Evolutionary conservation across 2,113 vertebrate genomes (phyloP).

Genomic region (Anarrhichthys ocellatus): DNA sequence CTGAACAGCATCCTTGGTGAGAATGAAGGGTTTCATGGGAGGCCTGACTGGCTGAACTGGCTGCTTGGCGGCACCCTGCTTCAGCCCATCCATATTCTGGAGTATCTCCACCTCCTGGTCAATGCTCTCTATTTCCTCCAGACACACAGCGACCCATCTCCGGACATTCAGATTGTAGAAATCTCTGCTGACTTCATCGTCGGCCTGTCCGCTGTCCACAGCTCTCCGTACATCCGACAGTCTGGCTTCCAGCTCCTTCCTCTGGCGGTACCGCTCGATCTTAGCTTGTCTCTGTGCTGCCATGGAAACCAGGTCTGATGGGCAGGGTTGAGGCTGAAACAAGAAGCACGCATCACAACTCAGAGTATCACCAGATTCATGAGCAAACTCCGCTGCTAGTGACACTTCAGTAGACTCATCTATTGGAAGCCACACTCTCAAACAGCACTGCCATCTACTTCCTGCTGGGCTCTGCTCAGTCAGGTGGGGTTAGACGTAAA

Average conservation of each 20-base stretch:
- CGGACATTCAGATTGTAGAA: conserved; percentile 88
- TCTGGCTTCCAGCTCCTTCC: conserved; percentile 89
- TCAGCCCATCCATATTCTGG: conserved; percentile 81
- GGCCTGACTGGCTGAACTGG: conserved; percentile 68
- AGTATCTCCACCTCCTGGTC: conserved; percentile 92
- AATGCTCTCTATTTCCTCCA: conserved; percentile 94
- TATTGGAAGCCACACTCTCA: neutral
- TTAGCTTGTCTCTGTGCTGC: conserved; percentile 90
- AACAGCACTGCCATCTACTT: neutral
- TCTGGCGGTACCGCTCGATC: conserved; percentile 92
- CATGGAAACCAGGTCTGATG: conserved; percentile 86
- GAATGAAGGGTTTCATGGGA: conserved; percentile 91
- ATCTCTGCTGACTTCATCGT: conserved; percentile 89
- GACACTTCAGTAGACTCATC: neutral
- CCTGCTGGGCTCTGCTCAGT: neutral
- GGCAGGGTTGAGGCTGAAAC: conserved; percentile 47
- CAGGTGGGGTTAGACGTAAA: neutral
- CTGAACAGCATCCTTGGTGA: conserved; percentile 90
- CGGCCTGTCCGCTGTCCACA: conserved; percentile 87
- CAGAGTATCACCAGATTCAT: neutral
- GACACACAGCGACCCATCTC: conserved; percentile 86
- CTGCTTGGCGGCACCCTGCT: conserved; percentile 56
- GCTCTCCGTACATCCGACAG: conserved; percentile 82
- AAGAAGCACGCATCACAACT: conserved; percentile 1
- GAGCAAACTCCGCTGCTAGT: neutral